phyloP scores from a whole-genome alignment of 2,888 invertebrate species.

The Pseudococcus longispinus region DNA sequence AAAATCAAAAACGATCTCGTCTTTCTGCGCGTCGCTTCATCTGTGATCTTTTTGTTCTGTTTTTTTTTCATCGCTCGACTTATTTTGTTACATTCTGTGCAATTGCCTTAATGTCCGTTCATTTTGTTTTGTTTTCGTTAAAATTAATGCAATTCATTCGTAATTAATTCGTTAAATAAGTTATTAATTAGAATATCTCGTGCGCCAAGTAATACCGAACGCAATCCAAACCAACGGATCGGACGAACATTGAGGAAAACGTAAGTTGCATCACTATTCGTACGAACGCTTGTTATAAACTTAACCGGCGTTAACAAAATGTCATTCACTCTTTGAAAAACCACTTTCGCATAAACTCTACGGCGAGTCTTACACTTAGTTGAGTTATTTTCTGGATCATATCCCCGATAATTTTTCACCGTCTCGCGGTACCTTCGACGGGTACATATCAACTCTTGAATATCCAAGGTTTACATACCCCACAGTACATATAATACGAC shows the following conservation, averaged over 20 bases:
- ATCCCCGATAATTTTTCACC: not conserved
- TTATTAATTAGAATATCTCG: not conserved
- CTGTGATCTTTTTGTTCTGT: constrained; percentile 36
- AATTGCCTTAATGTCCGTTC: constrained; percentile 37
- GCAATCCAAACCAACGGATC: not conserved
- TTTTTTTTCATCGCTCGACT: not conserved
- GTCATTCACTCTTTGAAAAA: constrained; percentile 51
- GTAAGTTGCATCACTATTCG: not conserved
- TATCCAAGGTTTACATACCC: not conserved
- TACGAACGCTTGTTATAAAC: constrained; percentile 27
- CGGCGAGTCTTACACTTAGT: not conserved
- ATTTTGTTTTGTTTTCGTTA: constrained; percentile 28
- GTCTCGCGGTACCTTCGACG: not conserved
- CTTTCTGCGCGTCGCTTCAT: not conserved
- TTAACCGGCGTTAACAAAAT: constrained; percentile 56
- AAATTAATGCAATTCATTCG: not conserved
- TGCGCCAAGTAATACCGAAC: not conserved
- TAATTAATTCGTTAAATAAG: constrained; percentile 24
- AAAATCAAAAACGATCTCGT: not conserved
- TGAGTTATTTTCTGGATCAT: not conserved
- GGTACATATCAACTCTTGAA: not conserved
- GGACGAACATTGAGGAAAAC: not conserved
- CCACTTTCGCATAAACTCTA: not conserved
- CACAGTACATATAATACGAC: not conserved
- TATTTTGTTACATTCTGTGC: constrained; percentile 24